These are phyloP conservation scores for Channa argus DNA, from an alignment of 2,113 vertebrate species.

Conservation along the genomic window DNA sequence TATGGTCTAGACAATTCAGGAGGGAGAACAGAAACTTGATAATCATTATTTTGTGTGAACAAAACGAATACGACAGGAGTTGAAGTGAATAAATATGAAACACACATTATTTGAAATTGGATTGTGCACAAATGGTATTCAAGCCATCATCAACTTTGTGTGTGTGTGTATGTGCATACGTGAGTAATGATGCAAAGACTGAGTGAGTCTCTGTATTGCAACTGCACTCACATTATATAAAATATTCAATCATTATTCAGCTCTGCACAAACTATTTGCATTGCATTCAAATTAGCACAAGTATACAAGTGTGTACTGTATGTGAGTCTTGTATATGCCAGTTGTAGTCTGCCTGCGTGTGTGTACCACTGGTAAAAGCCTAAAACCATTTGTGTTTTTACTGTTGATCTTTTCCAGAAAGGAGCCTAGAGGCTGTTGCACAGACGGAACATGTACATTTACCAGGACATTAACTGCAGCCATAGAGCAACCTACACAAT, in stretches of 20 bases:
- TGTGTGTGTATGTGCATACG: background rate
- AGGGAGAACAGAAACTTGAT: conserved; percentile 41
- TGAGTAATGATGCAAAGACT: conserved; percentile 25
- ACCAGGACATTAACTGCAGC: background rate
- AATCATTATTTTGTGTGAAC: conserved; percentile 32
- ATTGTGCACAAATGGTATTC: conserved; percentile 41
- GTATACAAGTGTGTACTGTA: background rate
- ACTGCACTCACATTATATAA: conserved; percentile 29
- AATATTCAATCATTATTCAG: conserved; percentile 43
- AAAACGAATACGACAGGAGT: conserved; percentile 5
- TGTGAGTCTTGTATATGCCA: conserved; percentile 19
- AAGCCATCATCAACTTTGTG: conserved; percentile 33
- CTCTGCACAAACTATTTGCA: conserved; percentile 47
- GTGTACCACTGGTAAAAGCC: background rate
- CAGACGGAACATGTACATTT: background rate
- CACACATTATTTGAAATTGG: conserved; percentile 43
- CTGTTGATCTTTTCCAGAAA: background rate
- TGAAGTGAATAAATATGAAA: conserved; percentile 27
- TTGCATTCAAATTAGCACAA: conserved; percentile 12
- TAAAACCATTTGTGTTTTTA: no score
- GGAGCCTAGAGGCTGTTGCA: background rate
- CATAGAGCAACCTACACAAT: background rate
- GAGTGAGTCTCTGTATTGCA: conserved; percentile 2
- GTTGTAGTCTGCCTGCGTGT: background rate
- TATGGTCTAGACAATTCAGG: conserved; percentile 26